Evolutionary conservation across 1,140 invertebrate genomes (phyloP).

Genomic region (Euura lappo): DNA sequence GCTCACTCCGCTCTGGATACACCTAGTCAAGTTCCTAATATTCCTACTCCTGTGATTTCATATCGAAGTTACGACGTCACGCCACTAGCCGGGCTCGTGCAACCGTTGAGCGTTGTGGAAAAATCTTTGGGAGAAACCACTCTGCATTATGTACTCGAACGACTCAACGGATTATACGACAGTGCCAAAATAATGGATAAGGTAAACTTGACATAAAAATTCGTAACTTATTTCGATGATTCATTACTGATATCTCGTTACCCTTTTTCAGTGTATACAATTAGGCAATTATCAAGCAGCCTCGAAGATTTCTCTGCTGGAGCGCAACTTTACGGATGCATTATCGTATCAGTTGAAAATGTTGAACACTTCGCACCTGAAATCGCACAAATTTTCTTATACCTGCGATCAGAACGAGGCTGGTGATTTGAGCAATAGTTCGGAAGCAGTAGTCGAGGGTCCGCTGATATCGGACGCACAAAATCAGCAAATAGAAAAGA

Average conservation of each 20-base stretch:
- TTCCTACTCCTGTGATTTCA: slow-evolving; percentile 54
- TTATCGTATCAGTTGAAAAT: slow-evolving; percentile 58
- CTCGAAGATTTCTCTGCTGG: slow-evolving; percentile 56
- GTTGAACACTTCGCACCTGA: slow-evolving; percentile 37
- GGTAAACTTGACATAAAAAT: slow-evolving; percentile 22
- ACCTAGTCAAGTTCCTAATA: slow-evolving; percentile 56
- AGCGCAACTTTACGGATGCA: slow-evolving; percentile 52
- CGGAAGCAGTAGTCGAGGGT: slow-evolving; percentile 24
- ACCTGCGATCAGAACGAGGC: neutral
- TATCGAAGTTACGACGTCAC: slow-evolving; percentile 53
- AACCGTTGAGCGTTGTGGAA: slow-evolving; percentile 47
- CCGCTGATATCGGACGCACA: slow-evolving; percentile 19
- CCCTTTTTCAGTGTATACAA: slow-evolving; percentile 42
- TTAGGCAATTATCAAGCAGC: slow-evolving; percentile 60
- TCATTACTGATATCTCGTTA: neutral
- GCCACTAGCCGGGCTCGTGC: slow-evolving; percentile 43
- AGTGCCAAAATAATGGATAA: slow-evolving; percentile 58
- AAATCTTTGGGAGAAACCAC: slow-evolving; percentile 46
- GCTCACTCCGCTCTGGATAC: slow-evolving; percentile 53
- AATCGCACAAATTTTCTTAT: neutral
- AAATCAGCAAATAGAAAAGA: slow-evolving; percentile 31
- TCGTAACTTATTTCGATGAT: neutral
- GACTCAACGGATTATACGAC: slow-evolving; percentile 63
- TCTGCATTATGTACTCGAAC: slow-evolving; percentile 63
- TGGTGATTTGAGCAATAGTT: slow-evolving; percentile 6